A percentile compares a stretch with the other conserved stretches of the same genome.
These are phyloP conservation scores for Atherinomorus stipes DNA, from an alignment of 2,113 vertebrate species.

Conservation along the genomic window DNA sequence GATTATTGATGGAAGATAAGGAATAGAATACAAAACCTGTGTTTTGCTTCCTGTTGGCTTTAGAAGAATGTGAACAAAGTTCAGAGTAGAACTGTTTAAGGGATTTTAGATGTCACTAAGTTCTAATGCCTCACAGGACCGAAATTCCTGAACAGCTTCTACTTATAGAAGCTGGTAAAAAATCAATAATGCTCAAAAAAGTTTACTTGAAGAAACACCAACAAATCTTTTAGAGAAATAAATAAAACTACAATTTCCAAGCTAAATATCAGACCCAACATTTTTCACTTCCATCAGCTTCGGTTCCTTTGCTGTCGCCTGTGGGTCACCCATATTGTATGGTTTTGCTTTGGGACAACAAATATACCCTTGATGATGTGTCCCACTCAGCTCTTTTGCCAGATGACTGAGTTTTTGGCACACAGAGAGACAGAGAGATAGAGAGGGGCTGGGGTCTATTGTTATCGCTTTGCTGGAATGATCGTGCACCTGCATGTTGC, in stretches of 20 bases:
- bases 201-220: neutral
- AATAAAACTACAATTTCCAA: neutral
- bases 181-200: neutral
- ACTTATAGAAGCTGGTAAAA: neutral
- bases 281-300: neutral
- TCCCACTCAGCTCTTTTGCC: slow-evolving; percentile 80
- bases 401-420: slow-evolving; percentile 67
- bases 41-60: neutral
- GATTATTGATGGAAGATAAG: neutral
- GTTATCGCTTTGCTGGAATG: slow-evolving; percentile 78
- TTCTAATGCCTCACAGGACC: no score
- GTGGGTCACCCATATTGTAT: slow-evolving; percentile 38
- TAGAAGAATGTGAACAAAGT: slow-evolving; percentile 1
- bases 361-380: slow-evolving; percentile 65
- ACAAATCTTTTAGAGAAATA: neutral
- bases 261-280: neutral
- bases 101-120: neutral
- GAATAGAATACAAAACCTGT: neutral
- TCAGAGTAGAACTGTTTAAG: neutral
- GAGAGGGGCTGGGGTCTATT: slow-evolving; percentile 50
- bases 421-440: slow-evolving; percentile 20
- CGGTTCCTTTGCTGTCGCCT: slow-evolving; percentile 15
- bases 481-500: slow-evolving; percentile 75
- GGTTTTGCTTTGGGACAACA: slow-evolving; percentile 58
- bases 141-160: no score